A percentile compares a stretch with the other conserved stretches of the same genome.
phyloP scores from a whole-genome alignment of 2,113 vertebrate genomes.

The Microcebus griseorufus region DNA sequence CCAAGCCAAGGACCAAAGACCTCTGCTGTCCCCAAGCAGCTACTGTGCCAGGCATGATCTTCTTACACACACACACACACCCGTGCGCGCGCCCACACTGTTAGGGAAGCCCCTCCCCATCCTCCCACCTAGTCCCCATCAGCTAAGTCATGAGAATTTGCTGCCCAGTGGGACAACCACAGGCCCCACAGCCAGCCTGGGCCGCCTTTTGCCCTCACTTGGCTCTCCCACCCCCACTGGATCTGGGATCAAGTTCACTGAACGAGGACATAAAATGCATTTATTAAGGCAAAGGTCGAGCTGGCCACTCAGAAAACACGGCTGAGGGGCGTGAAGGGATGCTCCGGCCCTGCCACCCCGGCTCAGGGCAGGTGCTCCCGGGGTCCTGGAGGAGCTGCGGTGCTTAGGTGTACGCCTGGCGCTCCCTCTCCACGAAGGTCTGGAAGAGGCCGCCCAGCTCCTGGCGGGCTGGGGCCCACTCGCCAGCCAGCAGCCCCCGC shows the following conservation, averaged over 20 bases:
- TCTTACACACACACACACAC: not conserved
- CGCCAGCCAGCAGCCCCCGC: constrained; percentile 73
- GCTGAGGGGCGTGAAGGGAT: not conserved
- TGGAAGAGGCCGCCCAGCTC: constrained; percentile 91
- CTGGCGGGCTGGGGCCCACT: constrained; percentile 65
- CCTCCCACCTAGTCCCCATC: not conserved
- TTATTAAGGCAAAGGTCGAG: constrained; percentile 60
- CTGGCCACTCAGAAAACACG: not conserved
- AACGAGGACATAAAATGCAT: constrained; percentile 19
- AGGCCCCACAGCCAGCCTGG: not conserved
- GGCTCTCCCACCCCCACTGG: not conserved
- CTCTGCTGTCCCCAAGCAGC: not conserved
- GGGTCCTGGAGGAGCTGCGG: rapidly evolving
- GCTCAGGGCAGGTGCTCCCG: not conserved
- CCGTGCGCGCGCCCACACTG: too few relatives aligned
- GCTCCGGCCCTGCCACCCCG: too few relatives aligned
- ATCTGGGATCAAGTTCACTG: not conserved
- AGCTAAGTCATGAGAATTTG: not conserved
- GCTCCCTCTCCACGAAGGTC: constrained; percentile 92
- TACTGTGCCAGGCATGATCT: not conserved
- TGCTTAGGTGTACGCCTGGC: constrained; percentile 89
- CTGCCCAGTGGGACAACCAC: not conserved
- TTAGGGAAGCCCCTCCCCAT: not conserved
- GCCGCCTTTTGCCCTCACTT: not conserved
- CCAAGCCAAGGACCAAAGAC: not conserved